Conservation (phyloP, 1,140 invertebrate genomes). For the Leptopilina boulardi region DNA sequence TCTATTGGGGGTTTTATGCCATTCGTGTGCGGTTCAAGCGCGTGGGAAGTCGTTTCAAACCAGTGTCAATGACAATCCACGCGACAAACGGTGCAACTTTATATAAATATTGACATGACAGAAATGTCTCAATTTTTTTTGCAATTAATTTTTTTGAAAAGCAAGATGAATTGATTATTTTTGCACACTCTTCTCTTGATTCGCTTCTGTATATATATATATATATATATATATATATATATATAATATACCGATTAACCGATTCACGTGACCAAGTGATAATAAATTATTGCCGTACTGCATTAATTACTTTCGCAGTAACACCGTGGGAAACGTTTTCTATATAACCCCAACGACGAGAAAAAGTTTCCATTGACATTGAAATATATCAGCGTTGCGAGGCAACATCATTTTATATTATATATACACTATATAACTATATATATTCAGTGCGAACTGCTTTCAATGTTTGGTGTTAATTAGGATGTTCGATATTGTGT, state of each 20-base stretch:
- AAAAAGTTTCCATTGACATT: conserved; percentile 17
- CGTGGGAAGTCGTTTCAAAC: conserved; percentile 14
- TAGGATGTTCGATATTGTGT: background rate
- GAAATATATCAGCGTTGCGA: conserved; percentile 7
- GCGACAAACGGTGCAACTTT: no score
- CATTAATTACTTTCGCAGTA: conserved; percentile 32
- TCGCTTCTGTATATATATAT: no score
- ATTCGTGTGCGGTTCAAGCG: background rate
- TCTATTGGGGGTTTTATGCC: conserved; percentile 17
- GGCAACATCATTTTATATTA: conserved; percentile 12
- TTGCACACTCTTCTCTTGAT: conserved; percentile 6
- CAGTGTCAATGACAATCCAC: background rate
- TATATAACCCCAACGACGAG: background rate
- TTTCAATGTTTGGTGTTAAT: background rate
- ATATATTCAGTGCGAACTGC: conserved; percentile 9
- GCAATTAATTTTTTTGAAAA: background rate
- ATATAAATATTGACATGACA: background rate
- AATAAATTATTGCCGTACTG: conserved; percentile 26
- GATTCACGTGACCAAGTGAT: background rate
- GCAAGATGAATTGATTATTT: background rate
- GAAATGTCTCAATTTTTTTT: background rate
- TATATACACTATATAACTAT: no score
- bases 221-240: no score
- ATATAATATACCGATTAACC: background rate
- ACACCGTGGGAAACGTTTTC: conserved; percentile 27